Evolutionary conservation across 2,888 invertebrate genomes (phyloP).

Genomic region (Chalcis sispes): DNA sequence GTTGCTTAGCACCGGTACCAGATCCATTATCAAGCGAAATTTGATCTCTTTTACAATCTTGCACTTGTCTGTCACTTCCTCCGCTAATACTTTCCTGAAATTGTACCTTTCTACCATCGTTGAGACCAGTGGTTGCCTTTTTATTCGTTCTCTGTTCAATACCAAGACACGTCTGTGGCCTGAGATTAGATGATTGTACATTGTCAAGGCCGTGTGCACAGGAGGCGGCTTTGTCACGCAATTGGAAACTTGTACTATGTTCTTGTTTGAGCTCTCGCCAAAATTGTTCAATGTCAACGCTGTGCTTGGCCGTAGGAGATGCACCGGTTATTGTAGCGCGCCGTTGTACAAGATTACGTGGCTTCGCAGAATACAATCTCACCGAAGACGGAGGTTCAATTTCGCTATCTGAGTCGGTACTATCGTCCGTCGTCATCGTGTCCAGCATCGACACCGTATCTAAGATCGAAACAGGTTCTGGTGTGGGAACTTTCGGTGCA

Average conservation of each 20-base stretch:
- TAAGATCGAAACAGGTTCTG: constrained; percentile 69
- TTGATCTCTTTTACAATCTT: constrained; percentile 27
- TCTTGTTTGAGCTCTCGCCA: constrained; percentile 85
- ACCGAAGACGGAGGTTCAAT: constrained; percentile 78
- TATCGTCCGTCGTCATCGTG: constrained; percentile 76
- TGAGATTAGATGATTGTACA: constrained; percentile 72
- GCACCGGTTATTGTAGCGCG: constrained; percentile 93
- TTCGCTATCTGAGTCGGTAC: constrained; percentile 79
- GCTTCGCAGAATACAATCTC: constrained; percentile 86
- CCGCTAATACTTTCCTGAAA: constrained; percentile 64
- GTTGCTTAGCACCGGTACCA: neutral
- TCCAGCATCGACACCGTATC: constrained; percentile 70
- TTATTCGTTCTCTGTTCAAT: constrained; percentile 71
- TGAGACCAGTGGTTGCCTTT: constrained; percentile 48
- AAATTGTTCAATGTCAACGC: constrained; percentile 84
- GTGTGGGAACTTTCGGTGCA: constrained; percentile 68
- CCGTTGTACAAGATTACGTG: constrained; percentile 85
- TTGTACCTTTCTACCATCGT: constrained; percentile 64
- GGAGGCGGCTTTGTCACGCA: constrained; percentile 87
- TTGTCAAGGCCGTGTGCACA: constrained; percentile 86
- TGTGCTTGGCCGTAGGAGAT: constrained; percentile 82
- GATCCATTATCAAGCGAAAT: constrained; percentile 23
- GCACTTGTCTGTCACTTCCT: neutral
- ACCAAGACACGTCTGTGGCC: constrained; percentile 83
- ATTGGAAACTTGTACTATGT: constrained; percentile 79